Percentiles rank a stretch among this genome's conserved stretches.
phyloP scores from a whole-genome alignment of 2,888 invertebrate species.

The Rhopalosiphum nymphaeae region DNA sequence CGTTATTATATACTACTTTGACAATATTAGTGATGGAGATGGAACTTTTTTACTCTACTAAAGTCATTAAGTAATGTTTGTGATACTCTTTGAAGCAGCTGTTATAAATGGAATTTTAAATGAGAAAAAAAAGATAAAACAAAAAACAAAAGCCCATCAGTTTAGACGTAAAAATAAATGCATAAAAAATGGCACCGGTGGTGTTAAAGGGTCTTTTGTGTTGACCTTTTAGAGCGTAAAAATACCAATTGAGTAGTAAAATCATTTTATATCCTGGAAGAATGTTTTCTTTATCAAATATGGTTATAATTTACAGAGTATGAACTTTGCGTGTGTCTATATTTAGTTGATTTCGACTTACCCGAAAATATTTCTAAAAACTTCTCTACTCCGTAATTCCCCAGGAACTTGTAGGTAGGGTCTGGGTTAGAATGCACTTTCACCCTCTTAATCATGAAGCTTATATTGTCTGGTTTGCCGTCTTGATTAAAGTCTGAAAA shows the following conservation, averaged over 20 bases:
- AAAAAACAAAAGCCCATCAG: slow-evolving; percentile 48
- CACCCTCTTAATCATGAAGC: slow-evolving; percentile 95
- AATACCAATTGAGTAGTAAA: slow-evolving; percentile 46
- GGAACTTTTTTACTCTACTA: slow-evolving; percentile 41
- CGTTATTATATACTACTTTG: not conserved
- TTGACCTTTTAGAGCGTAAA: slow-evolving; percentile 54
- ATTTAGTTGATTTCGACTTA: slow-evolving; percentile 71
- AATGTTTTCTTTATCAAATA: slow-evolving; percentile 16
- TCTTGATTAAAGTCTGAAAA: slow-evolving; percentile 91
- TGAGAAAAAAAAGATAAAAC: slow-evolving; percentile 50
- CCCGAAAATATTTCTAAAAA: slow-evolving; percentile 97
- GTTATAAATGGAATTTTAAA: slow-evolving; percentile 64
- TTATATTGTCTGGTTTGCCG: slow-evolving; percentile 91
- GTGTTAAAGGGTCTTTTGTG: slow-evolving; percentile 56
- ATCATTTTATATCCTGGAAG: slow-evolving; percentile 30
- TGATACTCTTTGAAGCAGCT: slow-evolving; percentile 57
- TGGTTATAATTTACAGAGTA: not conserved
- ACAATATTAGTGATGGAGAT: slow-evolving; percentile 17
- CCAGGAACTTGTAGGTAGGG: slow-evolving; percentile 89
- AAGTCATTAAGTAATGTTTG: slow-evolving; percentile 58
- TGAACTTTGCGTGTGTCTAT: not conserved
- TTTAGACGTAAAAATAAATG: slow-evolving; percentile 45
- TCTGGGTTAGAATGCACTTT: slow-evolving; percentile 92
- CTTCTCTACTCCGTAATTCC: slow-evolving; percentile 98
- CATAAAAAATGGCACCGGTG: slow-evolving; percentile 37